phyloP scores from a whole-genome alignment of 2,113 vertebrate genomes.

The Podarcis muralis region DNA sequence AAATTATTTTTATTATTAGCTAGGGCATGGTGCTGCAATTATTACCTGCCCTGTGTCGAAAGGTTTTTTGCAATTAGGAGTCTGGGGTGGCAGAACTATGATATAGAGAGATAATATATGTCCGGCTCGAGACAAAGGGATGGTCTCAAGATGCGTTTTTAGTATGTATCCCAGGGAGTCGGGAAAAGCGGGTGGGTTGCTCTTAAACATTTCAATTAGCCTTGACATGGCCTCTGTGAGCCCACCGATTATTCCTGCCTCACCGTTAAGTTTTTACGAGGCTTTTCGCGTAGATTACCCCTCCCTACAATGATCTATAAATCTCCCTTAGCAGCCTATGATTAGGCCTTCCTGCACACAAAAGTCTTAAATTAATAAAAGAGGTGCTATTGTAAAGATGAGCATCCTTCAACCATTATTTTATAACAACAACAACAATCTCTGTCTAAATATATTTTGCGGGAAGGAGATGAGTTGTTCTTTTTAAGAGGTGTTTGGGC shows the following conservation, averaged over 20 bases:
- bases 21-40: slow-evolving; percentile 74
- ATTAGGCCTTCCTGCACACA: slow-evolving; percentile 64
- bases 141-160: slow-evolving; percentile 65
- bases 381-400: slow-evolving; percentile 49
- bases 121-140: slow-evolving; percentile 72
- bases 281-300: slow-evolving; percentile 61
- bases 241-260: slow-evolving; percentile 67
- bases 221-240: slow-evolving; percentile 63
- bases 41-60: slow-evolving; percentile 76
- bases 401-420: slow-evolving; percentile 46
- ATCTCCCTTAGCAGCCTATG: slow-evolving; percentile 67
- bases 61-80: slow-evolving; percentile 78
- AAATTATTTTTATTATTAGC: slow-evolving; percentile 80
- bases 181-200: slow-evolving; percentile 54
- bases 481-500: not conserved
- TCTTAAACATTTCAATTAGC: slow-evolving; percentile 74
- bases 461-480: not conserved
- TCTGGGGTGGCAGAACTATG: slow-evolving; percentile 64
- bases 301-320: slow-evolving; percentile 67
- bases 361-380: slow-evolving; percentile 69
- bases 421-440: not conserved
- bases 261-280: slow-evolving; percentile 71
- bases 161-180: slow-evolving; percentile 62
- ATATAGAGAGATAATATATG: slow-evolving; percentile 75
- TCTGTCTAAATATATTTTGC: slow-evolving; percentile 13